Evolutionary conservation across 2,113 vertebrate species (phyloP), one percentile per base, ranked within the genome.

Genomic region (Periophthalmodon schlosseri): DNA sequence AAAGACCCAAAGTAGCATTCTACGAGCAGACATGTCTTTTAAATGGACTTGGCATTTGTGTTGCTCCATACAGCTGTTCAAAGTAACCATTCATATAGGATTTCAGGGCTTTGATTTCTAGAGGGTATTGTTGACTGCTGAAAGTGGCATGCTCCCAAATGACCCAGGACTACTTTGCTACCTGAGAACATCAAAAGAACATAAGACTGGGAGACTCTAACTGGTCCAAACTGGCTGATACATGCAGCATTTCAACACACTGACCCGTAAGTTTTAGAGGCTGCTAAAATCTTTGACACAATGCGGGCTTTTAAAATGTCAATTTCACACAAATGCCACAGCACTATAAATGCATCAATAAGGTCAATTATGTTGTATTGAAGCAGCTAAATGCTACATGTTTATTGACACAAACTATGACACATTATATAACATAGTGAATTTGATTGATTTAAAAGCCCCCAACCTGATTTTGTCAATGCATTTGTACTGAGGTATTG

Each of bases 301-400:
- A 9, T 21, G 54, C 47, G 44, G 24, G 33, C 73, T 24, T 73
- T 70, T 47, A 23, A 78, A 80, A 80, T 69, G 72, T 68, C 61
- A 83, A 54, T 74, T 79, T 44, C 33, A 34, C 50, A 56, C 74
- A 74, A 84, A 81, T 78, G 74, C 63, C 65, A 74, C n/a, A 11
- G 2, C 47, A 71, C 71, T 70, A 68, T 73, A 71, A 81, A 84
- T 78, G 58, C 33, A 61, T n/a, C 24, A 63, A 9, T n/a, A 28
- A 50, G 34, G 54, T 68, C 21, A 46, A 21, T 58, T 4, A 78
- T 65, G 68, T 44, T 5, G 44, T 65, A 56, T 74, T 72, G 47
- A 54, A 63, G 24, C 12, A 72, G 39, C 10, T 24, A 44, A 44
- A 44, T 44, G 39, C 39, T 44, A 44, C 49, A 2, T 39, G 56